These are phyloP conservation scores for Tyria jacobaeae DNA, from an alignment of 2,888 invertebrate species.

Conservation along the genomic window DNA sequence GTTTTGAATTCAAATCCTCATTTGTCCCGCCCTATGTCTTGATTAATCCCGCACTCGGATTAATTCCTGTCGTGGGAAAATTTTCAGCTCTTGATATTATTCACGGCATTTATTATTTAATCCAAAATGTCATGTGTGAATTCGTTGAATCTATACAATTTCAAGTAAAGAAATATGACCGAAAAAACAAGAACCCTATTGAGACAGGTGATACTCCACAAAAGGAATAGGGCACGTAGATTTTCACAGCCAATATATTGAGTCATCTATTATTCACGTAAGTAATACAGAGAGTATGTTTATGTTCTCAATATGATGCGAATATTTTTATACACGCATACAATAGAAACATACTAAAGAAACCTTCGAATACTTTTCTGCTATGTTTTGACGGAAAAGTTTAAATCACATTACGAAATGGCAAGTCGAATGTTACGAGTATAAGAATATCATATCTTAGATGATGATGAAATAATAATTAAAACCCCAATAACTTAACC, in stretches of 20 bases:
- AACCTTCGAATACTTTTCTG: neutral
- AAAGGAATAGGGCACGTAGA: conserved; percentile 18
- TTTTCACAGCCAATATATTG: conserved; percentile 27
- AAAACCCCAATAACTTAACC: too few species aligned
- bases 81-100: too few species aligned
- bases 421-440: too few species aligned
- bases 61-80: too few species aligned
- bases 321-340: conserved; percentile 7
- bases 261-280: conserved; percentile 37
- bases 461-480: too few species aligned
- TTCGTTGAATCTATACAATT: too few species aligned
- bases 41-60: too few species aligned
- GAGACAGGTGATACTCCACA: conserved; percentile 47
- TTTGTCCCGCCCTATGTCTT: too few species aligned
- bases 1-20: too few species aligned
- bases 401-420: too few species aligned
- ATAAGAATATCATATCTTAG: too few species aligned
- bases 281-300: conserved; percentile 29
- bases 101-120: neutral
- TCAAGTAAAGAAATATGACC: conserved; percentile 42
- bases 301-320: conserved; percentile 21
- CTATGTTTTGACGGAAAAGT: neutral
- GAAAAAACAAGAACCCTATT: conserved; percentile 43
- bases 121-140: neutral
- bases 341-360: conserved; percentile 2